Conservation (phyloP, 2,113 vertebrate species). For the Megaceryle torquata region DNA sequence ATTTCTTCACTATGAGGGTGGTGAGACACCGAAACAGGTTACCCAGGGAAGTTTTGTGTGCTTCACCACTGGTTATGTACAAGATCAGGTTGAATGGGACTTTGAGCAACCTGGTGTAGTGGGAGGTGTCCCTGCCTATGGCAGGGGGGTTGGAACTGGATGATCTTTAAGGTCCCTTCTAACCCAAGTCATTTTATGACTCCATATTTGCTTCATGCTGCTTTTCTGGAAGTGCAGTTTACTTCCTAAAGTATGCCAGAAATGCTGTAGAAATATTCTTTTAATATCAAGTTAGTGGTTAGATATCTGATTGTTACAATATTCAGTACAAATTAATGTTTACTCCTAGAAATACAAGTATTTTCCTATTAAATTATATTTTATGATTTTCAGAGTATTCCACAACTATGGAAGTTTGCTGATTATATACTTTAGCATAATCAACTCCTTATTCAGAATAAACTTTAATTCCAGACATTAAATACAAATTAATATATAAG, state of each 20-base stretch:
- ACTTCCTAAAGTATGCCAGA: background rate
- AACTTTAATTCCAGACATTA: background rate
- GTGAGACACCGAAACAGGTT: no score
- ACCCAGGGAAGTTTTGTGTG: no score
- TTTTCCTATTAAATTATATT: background rate
- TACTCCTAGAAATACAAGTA: background rate
- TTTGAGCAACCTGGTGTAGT: no score
- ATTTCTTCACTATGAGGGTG: no score
- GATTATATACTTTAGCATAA: background rate
- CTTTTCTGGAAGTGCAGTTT: background rate
- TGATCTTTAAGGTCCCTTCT: no score
- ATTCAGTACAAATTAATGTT: background rate
- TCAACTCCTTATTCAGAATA: background rate
- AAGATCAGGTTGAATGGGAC: no score
- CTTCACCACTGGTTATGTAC: no score
- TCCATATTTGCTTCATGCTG: background rate
- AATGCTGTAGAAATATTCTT: background rate
- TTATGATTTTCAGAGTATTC: background rate
- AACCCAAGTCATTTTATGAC: no score
- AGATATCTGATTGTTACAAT: background rate
- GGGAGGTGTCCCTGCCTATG: no score
- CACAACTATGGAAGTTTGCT: background rate
- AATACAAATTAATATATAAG: background rate
- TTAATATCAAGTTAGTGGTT: background rate
- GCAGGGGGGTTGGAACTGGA: no score